Evolutionary conservation across 2,113 vertebrate genomes (phyloP), one percentile per base, ranked within the genome.

Genomic region (Diglossa brunneiventris): DNA sequence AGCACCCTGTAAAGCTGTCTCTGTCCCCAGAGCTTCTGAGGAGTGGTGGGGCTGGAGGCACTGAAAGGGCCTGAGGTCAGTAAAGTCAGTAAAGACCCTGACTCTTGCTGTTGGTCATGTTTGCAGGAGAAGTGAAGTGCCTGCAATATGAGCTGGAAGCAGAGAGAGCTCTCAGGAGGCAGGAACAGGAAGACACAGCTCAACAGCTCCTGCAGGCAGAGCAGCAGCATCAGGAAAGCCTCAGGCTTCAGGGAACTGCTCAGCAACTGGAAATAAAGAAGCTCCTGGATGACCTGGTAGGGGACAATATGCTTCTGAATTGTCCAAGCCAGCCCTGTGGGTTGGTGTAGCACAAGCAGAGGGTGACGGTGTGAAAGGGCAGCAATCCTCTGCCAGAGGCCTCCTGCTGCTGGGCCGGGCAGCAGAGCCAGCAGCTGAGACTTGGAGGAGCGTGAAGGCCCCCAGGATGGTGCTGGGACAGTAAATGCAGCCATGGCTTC

Each of bases 71-170:
- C 30, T 55, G 53, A 13, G 7, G 18, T 55, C 53, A 55, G 53
- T 12, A 31, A 62, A 33, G 30, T 44, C 42, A 76, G 50, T 27
- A 22, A 53, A 78, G 55, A 2, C 4, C n/a, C 44, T 75, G 61
- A 49, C 21, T 47, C 27, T 83, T 79, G 50, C 39, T 35, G 1
- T 73, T 30, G 59, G 20, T 46, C 4, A 5, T 69, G 31, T 63
- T 70, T 87, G 64, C 91, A 99, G 99, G 98, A 46, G 98, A 99
- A 92, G 97, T 99, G n/a, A 92, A 80, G 67, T 98, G 98, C 96
- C 97, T 98, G 83, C 96, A 88, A 9, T 49, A 22, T 41, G 98
- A 98, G 64, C 95, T 99, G 97, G 97, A 98, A 79, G 56, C 92
- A 35, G 96, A 97, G 88, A 96, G 94, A 82, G 91, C 37, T 68